phyloP scores from a whole-genome alignment of 2,888 invertebrate genomes.

The Ophonus ardosiacus region DNA sequence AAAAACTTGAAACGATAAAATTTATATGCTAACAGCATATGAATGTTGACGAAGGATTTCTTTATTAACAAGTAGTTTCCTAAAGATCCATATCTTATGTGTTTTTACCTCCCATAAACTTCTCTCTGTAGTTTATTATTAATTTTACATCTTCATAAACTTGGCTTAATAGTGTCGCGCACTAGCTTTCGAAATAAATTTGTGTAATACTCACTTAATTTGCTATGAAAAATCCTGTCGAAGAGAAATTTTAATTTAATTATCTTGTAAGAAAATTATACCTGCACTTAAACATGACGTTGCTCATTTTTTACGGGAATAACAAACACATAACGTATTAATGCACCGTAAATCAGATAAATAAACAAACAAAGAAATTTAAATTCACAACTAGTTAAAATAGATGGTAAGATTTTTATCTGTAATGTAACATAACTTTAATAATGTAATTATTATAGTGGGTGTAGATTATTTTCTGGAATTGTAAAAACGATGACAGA shows the following conservation, averaged over 20 bases:
- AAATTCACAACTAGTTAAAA: background rate
- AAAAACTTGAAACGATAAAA: conserved; percentile 38
- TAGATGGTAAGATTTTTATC: background rate
- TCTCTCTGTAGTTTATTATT: conserved; percentile 37
- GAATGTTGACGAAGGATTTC: conserved; percentile 34
- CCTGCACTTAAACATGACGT: background rate
- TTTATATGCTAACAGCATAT: conserved; percentile 18
- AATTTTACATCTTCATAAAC: conserved; percentile 50
- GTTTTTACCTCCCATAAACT: conserved; percentile 44
- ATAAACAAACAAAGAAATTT: background rate
- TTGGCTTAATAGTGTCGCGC: conserved; percentile 39
- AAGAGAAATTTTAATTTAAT: conserved; percentile 25
- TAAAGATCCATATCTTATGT: conserved; percentile 36
- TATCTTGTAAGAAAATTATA: conserved; percentile 15
- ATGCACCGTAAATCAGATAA: background rate
- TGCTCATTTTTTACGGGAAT: background rate
- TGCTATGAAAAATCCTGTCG: background rate
- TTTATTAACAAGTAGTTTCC: conserved; percentile 32
- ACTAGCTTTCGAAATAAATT: conserved; percentile 38
- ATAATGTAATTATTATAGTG: background rate
- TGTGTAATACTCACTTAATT: conserved; percentile 18
- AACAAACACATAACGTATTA: background rate
- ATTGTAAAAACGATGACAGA: background rate
- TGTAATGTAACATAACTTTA: background rate
- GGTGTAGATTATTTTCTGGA: background rate